Base-by-base conservation (phyloP, 2,888 invertebrate species). In the Scaptomyza tumidula region DNA sequence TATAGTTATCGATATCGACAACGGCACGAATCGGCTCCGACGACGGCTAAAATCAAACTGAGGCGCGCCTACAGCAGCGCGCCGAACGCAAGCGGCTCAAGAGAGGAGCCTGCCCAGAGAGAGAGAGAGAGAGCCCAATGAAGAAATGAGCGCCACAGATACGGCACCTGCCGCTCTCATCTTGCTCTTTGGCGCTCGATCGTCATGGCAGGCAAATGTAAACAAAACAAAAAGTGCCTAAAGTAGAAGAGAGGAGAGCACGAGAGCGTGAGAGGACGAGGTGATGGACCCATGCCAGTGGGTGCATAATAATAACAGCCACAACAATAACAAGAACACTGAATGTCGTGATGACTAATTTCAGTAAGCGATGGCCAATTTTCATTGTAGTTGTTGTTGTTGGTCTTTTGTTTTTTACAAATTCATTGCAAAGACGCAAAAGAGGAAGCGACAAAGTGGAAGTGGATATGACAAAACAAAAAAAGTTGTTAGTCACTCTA, bases 1-100 rank as follows among this genome's bases (percentile, higher is more conserved):
- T 58, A 39, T 61, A 61, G 54, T 63, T 80, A 66, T 80, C 82
- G 82, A 87, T 78, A 85, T 81, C 86, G 87, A 71, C 69, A 81
- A 65, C 88, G 83, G 80, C 82, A 86, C 86, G 87, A 82, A 65
- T 83, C 69, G 80, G 82, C 84, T 83, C 88, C 88, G 84, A 84
- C 88, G 85, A 74, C 82, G 81, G 72, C 68, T 75, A 66, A 84
- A 88, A 84, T 78, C 88, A 78, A 84, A n/a, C 81, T 86, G 81
- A 80, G 62, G 74, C 29, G 66, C 59, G 58, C 71, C 54, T 54
- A 54, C 64, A 67, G 50, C 60, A 60, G 33, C 24, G 68, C 76
- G 65, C 64, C 63, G 65, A 83, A 72, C 78, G 74, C 80, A 56
- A 71, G 60, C 68, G 67, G 70, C 74, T 80, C 78, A 78, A 67